Evolutionary conservation across 2,888 invertebrate species (phyloP).

Genomic region (Diaperis boleti): DNA sequence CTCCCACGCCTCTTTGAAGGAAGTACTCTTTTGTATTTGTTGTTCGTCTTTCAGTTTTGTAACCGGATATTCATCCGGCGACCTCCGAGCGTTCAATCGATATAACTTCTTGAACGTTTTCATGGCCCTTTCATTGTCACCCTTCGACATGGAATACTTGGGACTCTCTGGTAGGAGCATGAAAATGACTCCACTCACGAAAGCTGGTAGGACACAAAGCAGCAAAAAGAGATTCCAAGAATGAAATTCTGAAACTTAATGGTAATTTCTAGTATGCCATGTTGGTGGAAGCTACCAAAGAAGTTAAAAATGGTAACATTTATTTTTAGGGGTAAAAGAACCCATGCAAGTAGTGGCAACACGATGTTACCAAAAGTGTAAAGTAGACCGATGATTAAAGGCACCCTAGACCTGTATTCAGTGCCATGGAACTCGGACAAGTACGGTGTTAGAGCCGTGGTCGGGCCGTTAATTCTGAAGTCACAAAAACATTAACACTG

Average conservation of each 20-base stretch:
- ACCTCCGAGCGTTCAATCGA: conserved; percentile 69
- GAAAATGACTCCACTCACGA: conserved; percentile 72
- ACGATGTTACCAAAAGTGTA: conserved; percentile 73
- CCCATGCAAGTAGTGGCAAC: conserved; percentile 78
- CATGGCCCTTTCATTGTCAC: conserved; percentile 74
- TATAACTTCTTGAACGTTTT: conserved; percentile 73
- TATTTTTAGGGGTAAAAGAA: conserved; percentile 74
- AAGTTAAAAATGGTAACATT: conserved; percentile 64
- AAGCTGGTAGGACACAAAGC: conserved; percentile 70
- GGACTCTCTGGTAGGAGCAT: conserved; percentile 79
- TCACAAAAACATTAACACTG: neutral
- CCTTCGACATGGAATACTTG: conserved; percentile 78
- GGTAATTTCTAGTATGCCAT: conserved; percentile 6
- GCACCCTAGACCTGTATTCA: conserved; percentile 72
- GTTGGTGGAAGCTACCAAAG: conserved; percentile 2
- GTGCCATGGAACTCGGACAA: conserved; percentile 78
- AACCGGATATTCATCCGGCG: conserved; percentile 71
- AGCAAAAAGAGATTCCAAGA: conserved; percentile 73
- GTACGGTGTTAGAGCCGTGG: conserved; percentile 77
- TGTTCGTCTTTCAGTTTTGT: conserved; percentile 53
- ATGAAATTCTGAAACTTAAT: conserved; percentile 65
- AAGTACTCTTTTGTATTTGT: conserved; percentile 59
- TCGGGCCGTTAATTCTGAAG: conserved; percentile 74
- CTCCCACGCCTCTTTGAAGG: conserved; percentile 69
- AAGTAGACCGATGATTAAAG: conserved; percentile 74